These are phyloP conservation scores for Phengaris arion DNA, from an alignment of 2,888 invertebrate species.

Conservation along the genomic window DNA sequence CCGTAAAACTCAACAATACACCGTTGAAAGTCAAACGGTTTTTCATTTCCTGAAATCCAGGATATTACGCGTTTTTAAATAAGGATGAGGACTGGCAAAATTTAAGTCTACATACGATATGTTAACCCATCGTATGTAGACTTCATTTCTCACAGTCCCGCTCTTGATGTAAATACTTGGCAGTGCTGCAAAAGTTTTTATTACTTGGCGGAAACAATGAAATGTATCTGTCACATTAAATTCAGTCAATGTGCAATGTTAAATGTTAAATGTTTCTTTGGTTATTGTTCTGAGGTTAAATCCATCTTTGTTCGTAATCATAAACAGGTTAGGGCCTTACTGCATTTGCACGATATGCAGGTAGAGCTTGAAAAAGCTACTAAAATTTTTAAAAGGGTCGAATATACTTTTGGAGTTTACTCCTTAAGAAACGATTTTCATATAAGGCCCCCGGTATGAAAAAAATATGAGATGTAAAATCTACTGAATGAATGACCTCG, in stretches of 20 bases:
- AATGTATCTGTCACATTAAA: slow-evolving; percentile 9
- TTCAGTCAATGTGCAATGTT: not conserved
- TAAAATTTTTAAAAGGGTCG: too few species aligned
- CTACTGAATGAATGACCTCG: too few species aligned
- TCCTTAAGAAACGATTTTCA: too few species aligned
- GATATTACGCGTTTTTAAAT: not conserved
- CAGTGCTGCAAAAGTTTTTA: not conserved
- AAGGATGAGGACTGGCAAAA: not conserved
- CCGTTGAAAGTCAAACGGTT: not conserved
- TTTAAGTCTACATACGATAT: not conserved
- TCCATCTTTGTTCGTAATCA: not conserved
- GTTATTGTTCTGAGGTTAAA: slow-evolving; percentile 8
- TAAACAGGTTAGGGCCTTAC: not conserved
- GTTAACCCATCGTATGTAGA: too few species aligned
- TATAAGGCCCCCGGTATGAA: too few species aligned
- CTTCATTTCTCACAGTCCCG: too few species aligned
- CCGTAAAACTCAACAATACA: not conserved
- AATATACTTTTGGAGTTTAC: too few species aligned
- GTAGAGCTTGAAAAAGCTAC: too few species aligned
- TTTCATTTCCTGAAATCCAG: slow-evolving; percentile 1
- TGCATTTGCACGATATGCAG: too few species aligned
- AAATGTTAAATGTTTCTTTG: not conserved
- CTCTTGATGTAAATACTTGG: not conserved
- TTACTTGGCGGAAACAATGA: slow-evolving; percentile 1
- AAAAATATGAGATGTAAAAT: too few species aligned